These are phyloP conservation scores for Pseudomyrmex flavicornis DNA, from an alignment of 1,140 invertebrate genomes.

Conservation along the genomic window DNA sequence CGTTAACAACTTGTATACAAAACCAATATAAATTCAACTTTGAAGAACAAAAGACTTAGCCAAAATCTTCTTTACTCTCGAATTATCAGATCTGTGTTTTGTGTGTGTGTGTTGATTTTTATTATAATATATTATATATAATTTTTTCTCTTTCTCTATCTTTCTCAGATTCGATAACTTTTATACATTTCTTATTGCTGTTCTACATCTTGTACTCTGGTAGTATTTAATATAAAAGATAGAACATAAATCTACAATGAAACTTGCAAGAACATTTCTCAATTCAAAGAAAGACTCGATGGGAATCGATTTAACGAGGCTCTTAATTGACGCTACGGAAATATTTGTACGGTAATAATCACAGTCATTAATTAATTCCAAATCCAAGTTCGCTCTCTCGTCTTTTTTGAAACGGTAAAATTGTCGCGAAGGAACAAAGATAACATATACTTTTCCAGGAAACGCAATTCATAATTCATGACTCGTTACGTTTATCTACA, in stretches of 20 bases:
- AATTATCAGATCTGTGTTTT: no score
- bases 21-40: neutral
- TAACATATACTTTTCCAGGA: neutral
- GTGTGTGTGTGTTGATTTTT: neutral
- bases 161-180: neutral
- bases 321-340: slow-evolving; percentile 47
- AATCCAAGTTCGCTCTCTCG: neutral
- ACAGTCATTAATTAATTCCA: slow-evolving; percentile 41
- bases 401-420: neutral
- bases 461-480: slow-evolving; percentile 73
- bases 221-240: neutral
- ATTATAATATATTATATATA: neutral
- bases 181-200: no score
- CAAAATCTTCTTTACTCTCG: neutral
- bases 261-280: neutral
- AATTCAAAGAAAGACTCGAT: neutral
- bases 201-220: no score
- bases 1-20: slow-evolving; percentile 2
- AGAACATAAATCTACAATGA: neutral
- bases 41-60: neutral
- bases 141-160: neutral
- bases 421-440: slow-evolving; percentile 8
- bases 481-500: slow-evolving; percentile 61
- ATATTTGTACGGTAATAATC: slow-evolving; percentile 59
- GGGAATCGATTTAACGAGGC: neutral